These are phyloP conservation scores for Hylaeus anthracinus DNA, from an alignment of 1,140 invertebrate species.

Conservation along the genomic window DNA sequence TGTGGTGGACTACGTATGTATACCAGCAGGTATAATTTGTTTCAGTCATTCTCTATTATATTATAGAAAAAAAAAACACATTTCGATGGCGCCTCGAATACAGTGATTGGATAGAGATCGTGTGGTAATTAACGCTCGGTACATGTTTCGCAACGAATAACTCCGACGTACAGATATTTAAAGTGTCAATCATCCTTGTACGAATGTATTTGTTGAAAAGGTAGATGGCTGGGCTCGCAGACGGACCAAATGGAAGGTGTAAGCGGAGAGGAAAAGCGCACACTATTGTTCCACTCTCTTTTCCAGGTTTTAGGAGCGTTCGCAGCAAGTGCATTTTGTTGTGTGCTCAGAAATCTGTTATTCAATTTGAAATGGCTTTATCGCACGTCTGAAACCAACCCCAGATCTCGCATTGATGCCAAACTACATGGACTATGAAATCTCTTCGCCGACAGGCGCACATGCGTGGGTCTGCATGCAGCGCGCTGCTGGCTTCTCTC, in stretches of 20 bases:
- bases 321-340: constrained; percentile 67
- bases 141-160: background rate
- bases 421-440: constrained; percentile 67
- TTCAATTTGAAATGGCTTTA: constrained; percentile 68
- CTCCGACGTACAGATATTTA: constrained; percentile 2
- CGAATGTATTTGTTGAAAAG: constrained; percentile 2
- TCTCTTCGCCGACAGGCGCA: constrained; percentile 50
- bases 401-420: constrained; percentile 66
- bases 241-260: constrained; percentile 39
- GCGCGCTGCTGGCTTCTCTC: constrained; percentile 37
- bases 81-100: too few relatives aligned
- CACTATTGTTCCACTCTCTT: constrained; percentile 56
- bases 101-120: background rate
- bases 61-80: too few relatives aligned
- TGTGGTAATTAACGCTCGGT: background rate
- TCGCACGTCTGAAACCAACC: constrained; percentile 63
- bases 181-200: constrained; percentile 26
- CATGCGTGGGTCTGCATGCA: constrained; percentile 21
- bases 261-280: constrained; percentile 45
- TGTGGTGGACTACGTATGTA: too few relatives aligned
- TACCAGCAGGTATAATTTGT: too few relatives aligned
- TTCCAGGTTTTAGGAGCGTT: constrained; percentile 57
- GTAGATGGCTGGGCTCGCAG: constrained; percentile 2
- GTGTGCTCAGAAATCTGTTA: constrained; percentile 67
- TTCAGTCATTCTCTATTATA: too few relatives aligned